Evolutionary conservation across 2,888 invertebrate species (phyloP).

Genomic region (Zaprionus lineosus): DNA sequence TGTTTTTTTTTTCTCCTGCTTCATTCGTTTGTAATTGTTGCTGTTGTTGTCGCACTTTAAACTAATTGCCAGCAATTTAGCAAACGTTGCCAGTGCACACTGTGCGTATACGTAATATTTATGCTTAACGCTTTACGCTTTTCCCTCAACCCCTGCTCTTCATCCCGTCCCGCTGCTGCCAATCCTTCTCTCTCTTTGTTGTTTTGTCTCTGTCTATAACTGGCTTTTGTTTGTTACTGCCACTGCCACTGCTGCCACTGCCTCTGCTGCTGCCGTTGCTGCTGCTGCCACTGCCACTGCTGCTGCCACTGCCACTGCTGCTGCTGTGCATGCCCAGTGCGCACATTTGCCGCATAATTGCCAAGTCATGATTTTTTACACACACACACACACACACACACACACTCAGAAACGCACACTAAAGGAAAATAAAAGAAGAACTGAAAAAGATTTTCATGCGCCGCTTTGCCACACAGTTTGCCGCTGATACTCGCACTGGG

Average conservation of each 20-base stretch:
- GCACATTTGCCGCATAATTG: conserved; percentile 76
- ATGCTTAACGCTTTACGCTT: conserved; percentile 28
- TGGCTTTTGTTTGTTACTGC: conserved; percentile 53
- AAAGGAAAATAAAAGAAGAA: conserved; percentile 11
- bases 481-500: conserved; percentile 76
- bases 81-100: conserved; percentile 62
- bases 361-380: conserved; percentile 76
- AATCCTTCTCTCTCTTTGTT: neutral
- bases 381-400: conserved; percentile 10
- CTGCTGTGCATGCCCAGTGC: conserved; percentile 57
- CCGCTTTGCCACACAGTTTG: conserved; percentile 33
- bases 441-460: conserved; percentile 32
- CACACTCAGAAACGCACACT: conserved; percentile 36
- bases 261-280: too few species aligned
- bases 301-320: too few species aligned
- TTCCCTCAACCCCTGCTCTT: neutral
- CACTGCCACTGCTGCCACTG: conserved; percentile 37
- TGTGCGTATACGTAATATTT: conserved; percentile 73
- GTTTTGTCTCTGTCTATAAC: conserved; percentile 1
- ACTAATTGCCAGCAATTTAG: conserved; percentile 75
- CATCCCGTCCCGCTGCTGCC: neutral
- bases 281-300: too few species aligned
- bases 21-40: neutral
- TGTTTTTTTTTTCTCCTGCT: neutral
- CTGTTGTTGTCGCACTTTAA: conserved; percentile 59